phyloP scores from a whole-genome alignment of 2,888 invertebrate species.

The Pheosia gnoma region DNA sequence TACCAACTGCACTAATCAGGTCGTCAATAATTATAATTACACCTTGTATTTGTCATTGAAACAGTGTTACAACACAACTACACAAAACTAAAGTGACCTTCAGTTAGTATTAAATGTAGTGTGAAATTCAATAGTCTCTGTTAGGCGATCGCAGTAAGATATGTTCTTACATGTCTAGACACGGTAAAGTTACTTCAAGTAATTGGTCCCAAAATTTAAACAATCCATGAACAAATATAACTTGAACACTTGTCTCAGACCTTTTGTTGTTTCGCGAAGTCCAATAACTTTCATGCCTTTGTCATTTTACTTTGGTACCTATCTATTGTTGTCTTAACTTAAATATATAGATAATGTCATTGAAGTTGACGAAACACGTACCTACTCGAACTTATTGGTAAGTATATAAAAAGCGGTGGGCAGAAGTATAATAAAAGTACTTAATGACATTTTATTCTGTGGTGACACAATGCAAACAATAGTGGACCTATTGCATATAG shows the following conservation, averaged over 20 bases:
- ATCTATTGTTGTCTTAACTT: conserved; percentile 1
- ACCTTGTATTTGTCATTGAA: no score
- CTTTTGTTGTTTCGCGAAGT: conserved; percentile 1
- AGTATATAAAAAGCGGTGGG: conserved; percentile 17
- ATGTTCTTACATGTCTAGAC: neutral
- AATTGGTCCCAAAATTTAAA: conserved; percentile 1
- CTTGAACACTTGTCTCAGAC: conserved; percentile 2
- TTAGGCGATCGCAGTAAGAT: neutral
- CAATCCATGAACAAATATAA: conserved; percentile 2
- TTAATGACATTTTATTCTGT: conserved; percentile 20
- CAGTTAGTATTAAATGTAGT: neutral
- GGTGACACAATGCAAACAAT: conserved; percentile 13
- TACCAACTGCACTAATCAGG: no score
- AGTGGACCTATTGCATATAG: conserved; percentile 10
- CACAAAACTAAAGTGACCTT: no score
- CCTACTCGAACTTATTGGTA: conserved; percentile 11
- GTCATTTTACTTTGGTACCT: neutral
- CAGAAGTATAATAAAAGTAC: conserved; percentile 11
- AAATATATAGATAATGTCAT: conserved; percentile 1
- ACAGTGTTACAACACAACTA: no score
- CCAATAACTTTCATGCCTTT: neutral
- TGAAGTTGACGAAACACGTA: neutral
- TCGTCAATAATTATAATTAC: no score
- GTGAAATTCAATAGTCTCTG: neutral
- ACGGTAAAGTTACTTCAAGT: neutral